Evolutionary conservation across 2,888 invertebrate species (phyloP), one percentile per base, ranked within the genome.

Genomic region (Hydrotaea diabolus): DNA sequence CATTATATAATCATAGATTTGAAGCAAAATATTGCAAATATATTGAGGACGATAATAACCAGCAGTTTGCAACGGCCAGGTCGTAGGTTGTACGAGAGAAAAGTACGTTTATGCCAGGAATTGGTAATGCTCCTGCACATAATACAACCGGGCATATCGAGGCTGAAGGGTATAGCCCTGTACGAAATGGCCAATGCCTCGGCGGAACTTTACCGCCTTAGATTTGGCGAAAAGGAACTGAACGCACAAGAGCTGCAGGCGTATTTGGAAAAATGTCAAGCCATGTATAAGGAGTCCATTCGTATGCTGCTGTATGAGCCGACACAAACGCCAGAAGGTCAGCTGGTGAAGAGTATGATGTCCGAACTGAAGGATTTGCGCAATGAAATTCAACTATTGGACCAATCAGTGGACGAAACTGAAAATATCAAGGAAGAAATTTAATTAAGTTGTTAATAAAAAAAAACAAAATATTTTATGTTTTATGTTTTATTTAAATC

Each of bases 111-210:
- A 2, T 96, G 96, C 87, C 92, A 93, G 69, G 95, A 96, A 86
- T 90, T 97, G 59, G 89, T 96, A 36, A 91, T 93, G 0, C 94
- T 96, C 0, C 90, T 96, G 0, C 94, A 95, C 83, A 93, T 93
- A 39, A 90, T 96, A 1, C 95, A 95, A 83, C 96, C 96, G 1
- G 92, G 91, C 0, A 89, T 92, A 53, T 91, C 91, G 0, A 86
- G 92, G 11, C 75, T 92, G 5, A 91, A 90, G 94, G 96, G 95
- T 0, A 95, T 97, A 74, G 94, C 96, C 11, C 89, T 96, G 53
- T 97, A 96, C 88, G 97, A 97, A 90, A 92, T 96, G 87, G 96
- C 96, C 89, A 94, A 94, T 17, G 94, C 96, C 0, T 93, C 94
- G 86, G 94, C 95, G 2, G 94, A 95, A 87, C 89, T 96, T 26